Evolutionary conservation across 1,140 invertebrate species (phyloP), one percentile per base, ranked within the genome.

Genomic region (Colletes gigas): DNA sequence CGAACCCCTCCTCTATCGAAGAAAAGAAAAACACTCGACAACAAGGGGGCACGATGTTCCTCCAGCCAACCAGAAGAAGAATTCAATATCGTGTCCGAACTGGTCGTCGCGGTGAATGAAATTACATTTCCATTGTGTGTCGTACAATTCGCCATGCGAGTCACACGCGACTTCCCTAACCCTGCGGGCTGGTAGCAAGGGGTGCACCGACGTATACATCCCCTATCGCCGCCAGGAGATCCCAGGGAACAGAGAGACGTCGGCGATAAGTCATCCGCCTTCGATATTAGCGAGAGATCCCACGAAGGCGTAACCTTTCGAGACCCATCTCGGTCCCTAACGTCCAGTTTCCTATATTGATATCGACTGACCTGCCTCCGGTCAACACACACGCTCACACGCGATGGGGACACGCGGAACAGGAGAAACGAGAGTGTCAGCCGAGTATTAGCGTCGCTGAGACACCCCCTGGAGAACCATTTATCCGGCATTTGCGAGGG

Each of bases 71-170:
- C 41, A 15, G 19, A 62, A 68, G 54, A 83, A 54, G 55, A 86
- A 87, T 87, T 81, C 84, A 83, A 87, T 87, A 86, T 86, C 41
- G 44, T 21, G 81, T 65, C 83, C 72, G 57, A 72, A n/a, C 52
- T 62, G 39, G 70, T 55, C 72, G 57, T 65, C 72, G 47, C 44
- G 66, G 57, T 62, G 72, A 88, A 81, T 77, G 72, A 83, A 89
- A 90, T 91, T 91, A 91, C 90, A 88, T 90, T 90, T 88, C 90
- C 88, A 91, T 91, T 91, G 88, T 91, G 84, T 85, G 79, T 85
- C 76, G 75, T 83, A 73, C 75, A 81, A 87, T 88, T 89, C 83
- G 85, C 78, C 78, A 85, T 85, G 89, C 86, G 85, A 85, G 85
- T 90, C 89, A 88, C 86, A 88, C 83, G 84, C 86, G 82, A 83